phyloP scores from a whole-genome alignment of 2,797 vertebrate genomes.

The Pseudochirops cupreus region DNA sequence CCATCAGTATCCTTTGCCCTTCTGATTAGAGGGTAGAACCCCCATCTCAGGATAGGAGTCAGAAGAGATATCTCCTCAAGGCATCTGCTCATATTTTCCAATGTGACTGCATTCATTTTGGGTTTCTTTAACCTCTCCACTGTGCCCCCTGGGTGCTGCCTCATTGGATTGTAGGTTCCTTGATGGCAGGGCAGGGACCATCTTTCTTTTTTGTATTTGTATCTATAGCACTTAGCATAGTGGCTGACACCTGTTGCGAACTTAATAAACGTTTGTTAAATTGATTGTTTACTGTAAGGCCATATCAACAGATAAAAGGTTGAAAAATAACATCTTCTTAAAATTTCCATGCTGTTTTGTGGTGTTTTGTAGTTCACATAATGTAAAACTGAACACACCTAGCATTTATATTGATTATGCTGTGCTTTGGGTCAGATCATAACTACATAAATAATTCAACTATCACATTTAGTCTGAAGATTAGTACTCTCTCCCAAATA shows the following conservation, averaged over 20 bases:
- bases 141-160: background rate
- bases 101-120: background rate
- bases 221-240: too few species aligned
- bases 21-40: too few species aligned
- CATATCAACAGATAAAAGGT: too few species aligned
- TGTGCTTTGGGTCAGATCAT: background rate
- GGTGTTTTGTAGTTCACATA: background rate
- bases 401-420: background rate
- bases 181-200: background rate
- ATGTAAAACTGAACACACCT: background rate
- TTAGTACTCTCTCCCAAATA: background rate
- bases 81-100: background rate
- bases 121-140: background rate
- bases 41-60: background rate
- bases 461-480: background rate
- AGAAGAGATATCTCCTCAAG: background rate
- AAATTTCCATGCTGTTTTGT: background rate
- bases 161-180: background rate
- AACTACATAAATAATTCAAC: background rate
- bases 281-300: background rate
- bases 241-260: background rate
- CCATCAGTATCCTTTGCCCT: background rate
- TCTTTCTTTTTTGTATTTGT: background rate
- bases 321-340: too few species aligned
- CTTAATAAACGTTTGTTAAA: background rate